phyloP scores from a whole-genome alignment of 2,113 vertebrate species.

The Elachura formosa region DNA sequence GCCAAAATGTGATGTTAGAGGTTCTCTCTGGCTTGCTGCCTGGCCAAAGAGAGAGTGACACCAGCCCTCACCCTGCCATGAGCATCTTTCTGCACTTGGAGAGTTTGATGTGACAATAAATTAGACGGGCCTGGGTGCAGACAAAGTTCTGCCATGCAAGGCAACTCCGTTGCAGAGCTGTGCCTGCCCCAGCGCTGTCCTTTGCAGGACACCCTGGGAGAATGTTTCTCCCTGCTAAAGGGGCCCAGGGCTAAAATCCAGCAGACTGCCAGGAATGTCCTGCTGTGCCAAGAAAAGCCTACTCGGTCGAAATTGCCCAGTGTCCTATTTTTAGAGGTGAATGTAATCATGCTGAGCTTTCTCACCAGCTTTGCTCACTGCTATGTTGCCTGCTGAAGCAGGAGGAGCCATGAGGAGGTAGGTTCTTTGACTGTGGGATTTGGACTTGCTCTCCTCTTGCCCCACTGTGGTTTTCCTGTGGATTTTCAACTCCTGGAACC shows the following conservation, averaged over 20 bases:
- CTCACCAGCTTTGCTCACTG: background rate
- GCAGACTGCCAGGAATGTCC: constrained; percentile 6
- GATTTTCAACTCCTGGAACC: background rate
- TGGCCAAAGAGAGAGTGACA: background rate
- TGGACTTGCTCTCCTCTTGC: background rate
- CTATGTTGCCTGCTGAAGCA: background rate
- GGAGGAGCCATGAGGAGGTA: background rate
- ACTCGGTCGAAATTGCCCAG: accelerated
- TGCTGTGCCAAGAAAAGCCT: constrained; percentile 8
- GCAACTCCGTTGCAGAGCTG: accelerated
- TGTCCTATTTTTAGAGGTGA: constrained; percentile 30
- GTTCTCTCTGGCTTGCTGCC: background rate
- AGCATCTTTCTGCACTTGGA: background rate
- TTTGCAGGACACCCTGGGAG: background rate
- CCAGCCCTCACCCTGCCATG: background rate
- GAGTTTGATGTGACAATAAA: background rate
- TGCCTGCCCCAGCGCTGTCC: background rate
- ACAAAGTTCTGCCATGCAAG: background rate
- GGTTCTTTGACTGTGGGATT: background rate
- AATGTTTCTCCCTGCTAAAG: background rate
- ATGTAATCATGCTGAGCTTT: background rate
- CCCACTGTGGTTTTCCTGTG: background rate
- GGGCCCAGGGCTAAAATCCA: background rate
- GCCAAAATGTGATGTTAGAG: background rate
- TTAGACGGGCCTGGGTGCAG: background rate